Percentiles rank a stretch among this genome's conserved stretches.
phyloP scores from a whole-genome alignment of 2,888 invertebrate genomes.

The Cyclophora punctaria region DNA sequence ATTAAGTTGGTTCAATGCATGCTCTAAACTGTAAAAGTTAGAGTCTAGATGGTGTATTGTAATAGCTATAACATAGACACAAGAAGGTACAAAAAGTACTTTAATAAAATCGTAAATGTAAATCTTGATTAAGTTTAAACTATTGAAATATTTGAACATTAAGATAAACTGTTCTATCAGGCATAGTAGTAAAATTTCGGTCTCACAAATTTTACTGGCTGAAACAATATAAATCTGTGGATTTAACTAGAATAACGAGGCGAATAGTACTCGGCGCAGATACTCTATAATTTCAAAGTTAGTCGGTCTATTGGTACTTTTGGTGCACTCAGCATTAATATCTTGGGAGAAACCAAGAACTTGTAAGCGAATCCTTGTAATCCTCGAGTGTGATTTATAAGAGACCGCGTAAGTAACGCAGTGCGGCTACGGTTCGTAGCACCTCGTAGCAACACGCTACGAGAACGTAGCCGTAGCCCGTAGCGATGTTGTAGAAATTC shows the following conservation, averaged over 20 bases:
- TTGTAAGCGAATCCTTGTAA: slow-evolving; percentile 56
- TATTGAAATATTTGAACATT: no score
- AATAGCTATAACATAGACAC: no score
- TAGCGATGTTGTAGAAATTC: slow-evolving; percentile 38
- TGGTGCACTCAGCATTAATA: slow-evolving; percentile 48
- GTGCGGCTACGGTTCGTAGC: slow-evolving; percentile 45
- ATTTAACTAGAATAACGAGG: slow-evolving; percentile 16
- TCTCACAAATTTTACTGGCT: background rate
- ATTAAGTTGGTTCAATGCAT: no score
- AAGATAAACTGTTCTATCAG: no score
- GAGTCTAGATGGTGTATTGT: no score
- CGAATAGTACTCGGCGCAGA: slow-evolving; percentile 20
- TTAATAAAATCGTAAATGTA: no score
- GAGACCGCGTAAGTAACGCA: slow-evolving; percentile 53
- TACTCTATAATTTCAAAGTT: slow-evolving; percentile 37
- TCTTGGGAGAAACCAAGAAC: slow-evolving; percentile 50
- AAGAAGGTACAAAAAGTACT: no score
- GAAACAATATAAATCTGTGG: slow-evolving; percentile 15
- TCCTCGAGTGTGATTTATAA: slow-evolving; percentile 58
- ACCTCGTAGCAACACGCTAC: slow-evolving; percentile 28
- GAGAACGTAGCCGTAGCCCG: slow-evolving; percentile 20
- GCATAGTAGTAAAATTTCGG: no score
- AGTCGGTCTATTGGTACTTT: slow-evolving; percentile 37
- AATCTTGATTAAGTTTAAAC: no score
- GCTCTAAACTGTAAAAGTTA: no score